Base-by-base conservation (phyloP, 2,888 invertebrate species). In the Gortyna flavago region DNA sequence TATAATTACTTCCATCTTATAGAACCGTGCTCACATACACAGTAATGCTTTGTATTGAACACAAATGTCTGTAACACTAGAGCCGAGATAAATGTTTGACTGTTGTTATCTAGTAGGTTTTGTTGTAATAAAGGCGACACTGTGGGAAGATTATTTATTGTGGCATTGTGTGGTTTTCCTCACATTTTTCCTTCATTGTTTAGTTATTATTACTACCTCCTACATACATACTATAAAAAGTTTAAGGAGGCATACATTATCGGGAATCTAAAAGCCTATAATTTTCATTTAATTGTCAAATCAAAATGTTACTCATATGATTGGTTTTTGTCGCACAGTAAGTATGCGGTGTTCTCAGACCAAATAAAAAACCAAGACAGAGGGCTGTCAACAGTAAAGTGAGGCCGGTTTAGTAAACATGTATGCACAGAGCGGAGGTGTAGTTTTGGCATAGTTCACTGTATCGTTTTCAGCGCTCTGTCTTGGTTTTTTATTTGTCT, bases 131-230 rank as follows among this genome's bases (percentile, higher is more conserved):
- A 57, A 51, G 25, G 35, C 48, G 44, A 67, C 67, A 41, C 32
- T 29, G 73, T 41, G 32, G 35, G 16, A 41, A 35, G 68, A 68
- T 74, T 51, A 18, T 18, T 13, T 8, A n/a, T 41, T 66, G 48
- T 77, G 38, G 66, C 48, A 77, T 61, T 72, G 68, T 69, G 81
- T 35, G 76, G 62, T 85, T 81, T 83, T 85, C 81, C 85, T 80
- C 21, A 54, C 44, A 38, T 61, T 80, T 80, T 75, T 65, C 73
- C 73, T 77, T 74, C 41, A 77, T 70, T 78, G 79, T 78, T 35
- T 83, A 62, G 16, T 35, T 54, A 69, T 54, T 70, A 57, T 57
- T 16, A 41, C 54, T 62, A 21, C 21, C 13, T 32, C 44, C 0
- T 1, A 41, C 6, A 16, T 35, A 32, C 35, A 1, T 32, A 21